A percentile compares a stretch with the other conserved stretches of the same genome.
Conservation (phyloP, 1,140 invertebrate genomes). For the Rhyacophila brunnea region DNA sequence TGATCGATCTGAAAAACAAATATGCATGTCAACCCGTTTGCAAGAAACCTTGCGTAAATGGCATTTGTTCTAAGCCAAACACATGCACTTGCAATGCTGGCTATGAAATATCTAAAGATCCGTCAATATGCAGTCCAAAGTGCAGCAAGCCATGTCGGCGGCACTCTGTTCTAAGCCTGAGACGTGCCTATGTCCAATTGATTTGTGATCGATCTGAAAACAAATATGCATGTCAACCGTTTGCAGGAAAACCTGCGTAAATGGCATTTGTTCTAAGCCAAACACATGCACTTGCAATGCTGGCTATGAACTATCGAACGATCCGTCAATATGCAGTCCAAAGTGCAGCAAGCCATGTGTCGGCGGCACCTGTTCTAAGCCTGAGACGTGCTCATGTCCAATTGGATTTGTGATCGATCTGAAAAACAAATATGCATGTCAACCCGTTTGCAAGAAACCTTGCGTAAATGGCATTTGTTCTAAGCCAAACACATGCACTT, state of each 20-base stretch:
- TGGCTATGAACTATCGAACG: too few species aligned
- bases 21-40: conserved; percentile 37
- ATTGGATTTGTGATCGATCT: conserved; percentile 49
- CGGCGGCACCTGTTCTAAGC: conserved; percentile 50
- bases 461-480: too few species aligned
- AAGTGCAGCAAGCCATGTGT: too few species aligned
- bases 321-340: too few species aligned
- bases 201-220: too few species aligned
- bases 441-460: too few species aligned
- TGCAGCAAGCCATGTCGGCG: conserved; percentile 46
- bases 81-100: conserved; percentile 55
- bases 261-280: conserved; percentile 50
- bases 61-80: conserved; percentile 54
- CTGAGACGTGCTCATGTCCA: conserved; percentile 52
- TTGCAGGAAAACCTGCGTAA: conserved; percentile 45
- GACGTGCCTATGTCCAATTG: too few species aligned
- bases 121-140: conserved; percentile 40
- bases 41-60: conserved; percentile 32
- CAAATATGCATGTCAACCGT: too few species aligned
- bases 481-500: conserved; percentile 40
- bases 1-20: neutral
- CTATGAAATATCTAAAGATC: conserved; percentile 35
- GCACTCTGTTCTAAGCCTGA: too few species aligned
- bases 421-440: too few species aligned
- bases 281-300: too few species aligned